phyloP scores from a whole-genome alignment of 2,888 invertebrate species.

The Zygothrica quintamaculata region DNA sequence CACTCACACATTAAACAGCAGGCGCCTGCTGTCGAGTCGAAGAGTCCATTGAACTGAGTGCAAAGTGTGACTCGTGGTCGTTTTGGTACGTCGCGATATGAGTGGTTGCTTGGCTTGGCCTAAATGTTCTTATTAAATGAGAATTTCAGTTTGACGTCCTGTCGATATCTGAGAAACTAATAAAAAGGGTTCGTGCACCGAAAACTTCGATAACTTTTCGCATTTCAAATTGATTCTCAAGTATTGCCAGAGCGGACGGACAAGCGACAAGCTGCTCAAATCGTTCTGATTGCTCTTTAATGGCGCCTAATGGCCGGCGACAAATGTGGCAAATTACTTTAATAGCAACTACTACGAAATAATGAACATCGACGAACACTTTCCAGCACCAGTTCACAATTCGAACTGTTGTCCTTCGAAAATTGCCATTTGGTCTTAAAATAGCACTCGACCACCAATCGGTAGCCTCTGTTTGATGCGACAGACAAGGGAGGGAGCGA shows the following conservation, averaged over 20 bases:
- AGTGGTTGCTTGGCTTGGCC: constrained; percentile 38
- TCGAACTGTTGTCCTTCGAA: constrained; percentile 2
- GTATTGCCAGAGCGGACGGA: constrained; percentile 25
- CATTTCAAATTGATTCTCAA: constrained; percentile 64
- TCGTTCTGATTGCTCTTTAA: constrained; percentile 73
- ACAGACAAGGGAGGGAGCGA: neutral
- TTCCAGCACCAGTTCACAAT: constrained; percentile 28
- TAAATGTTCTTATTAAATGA: constrained; percentile 49
- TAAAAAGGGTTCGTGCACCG: constrained; percentile 61
- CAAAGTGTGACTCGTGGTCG: constrained; percentile 26
- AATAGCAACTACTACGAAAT: constrained; percentile 71
- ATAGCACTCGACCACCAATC: constrained; percentile 14
- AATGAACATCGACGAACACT: constrained; percentile 64
- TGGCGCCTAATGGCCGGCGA: constrained; percentile 74
- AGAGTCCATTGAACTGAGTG: constrained; percentile 57
- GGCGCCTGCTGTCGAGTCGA: constrained; percentile 35
- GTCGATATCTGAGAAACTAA: constrained; percentile 58
- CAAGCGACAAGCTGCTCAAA: constrained; percentile 29
- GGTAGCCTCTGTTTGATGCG: neutral
- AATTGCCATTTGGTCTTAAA: constrained; percentile 14
- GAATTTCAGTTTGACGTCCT: constrained; percentile 5
- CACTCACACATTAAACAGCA: too few species aligned
- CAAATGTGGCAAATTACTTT: constrained; percentile 79
- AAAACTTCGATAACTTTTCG: constrained; percentile 54
- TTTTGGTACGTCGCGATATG: constrained; percentile 6